These are phyloP conservation scores for Chrysomallon squamiferum DNA, from an alignment of 1,140 invertebrate genomes.

Conservation along the genomic window DNA sequence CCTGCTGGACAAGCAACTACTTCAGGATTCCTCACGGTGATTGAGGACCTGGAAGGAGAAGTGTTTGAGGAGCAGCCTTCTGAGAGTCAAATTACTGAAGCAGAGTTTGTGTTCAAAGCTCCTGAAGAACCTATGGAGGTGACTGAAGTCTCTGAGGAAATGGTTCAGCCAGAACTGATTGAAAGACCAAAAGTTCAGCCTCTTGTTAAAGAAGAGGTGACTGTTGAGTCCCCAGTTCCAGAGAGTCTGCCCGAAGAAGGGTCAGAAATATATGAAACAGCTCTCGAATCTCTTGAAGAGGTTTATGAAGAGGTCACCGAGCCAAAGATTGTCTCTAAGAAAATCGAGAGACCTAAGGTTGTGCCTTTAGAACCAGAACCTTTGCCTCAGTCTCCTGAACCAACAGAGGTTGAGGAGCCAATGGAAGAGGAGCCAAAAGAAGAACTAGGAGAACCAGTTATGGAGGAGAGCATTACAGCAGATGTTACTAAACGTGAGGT, in stretches of 20 bases:
- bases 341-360: conserved; percentile 39
- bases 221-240: conserved; percentile 20
- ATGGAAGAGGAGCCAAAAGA: conserved; percentile 22
- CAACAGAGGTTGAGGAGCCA: conserved; percentile 12
- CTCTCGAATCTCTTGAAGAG: conserved; percentile 26
- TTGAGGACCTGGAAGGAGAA: conserved; percentile 54
- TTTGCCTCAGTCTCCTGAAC: conserved; percentile 35
- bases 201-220: conserved; percentile 20
- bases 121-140: conserved; percentile 18
- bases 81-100: conserved; percentile 19
- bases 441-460: conserved; percentile 8
- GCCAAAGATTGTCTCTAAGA: conserved; percentile 31
- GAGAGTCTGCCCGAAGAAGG: conserved; percentile 22
- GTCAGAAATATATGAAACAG: conserved; percentile 29
- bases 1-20: conserved; percentile 80
- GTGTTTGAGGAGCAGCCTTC: conserved; percentile 26
- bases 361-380: conserved; percentile 28
- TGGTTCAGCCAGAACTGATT: conserved; percentile 43
- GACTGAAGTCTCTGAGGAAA: conserved; percentile 31
- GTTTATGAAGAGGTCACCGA: conserved; percentile 49
- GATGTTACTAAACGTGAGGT: conserved; percentile 36
- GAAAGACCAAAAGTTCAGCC: conserved; percentile 47
- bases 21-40: conserved; percentile 68
- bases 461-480: conserved; percentile 7
- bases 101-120: background rate